A percentile compares a stretch with the other conserved stretches of the same genome.
Evolutionary conservation across 2,113 vertebrate species (phyloP).

Genomic region (Ictalurus punctatus): DNA sequence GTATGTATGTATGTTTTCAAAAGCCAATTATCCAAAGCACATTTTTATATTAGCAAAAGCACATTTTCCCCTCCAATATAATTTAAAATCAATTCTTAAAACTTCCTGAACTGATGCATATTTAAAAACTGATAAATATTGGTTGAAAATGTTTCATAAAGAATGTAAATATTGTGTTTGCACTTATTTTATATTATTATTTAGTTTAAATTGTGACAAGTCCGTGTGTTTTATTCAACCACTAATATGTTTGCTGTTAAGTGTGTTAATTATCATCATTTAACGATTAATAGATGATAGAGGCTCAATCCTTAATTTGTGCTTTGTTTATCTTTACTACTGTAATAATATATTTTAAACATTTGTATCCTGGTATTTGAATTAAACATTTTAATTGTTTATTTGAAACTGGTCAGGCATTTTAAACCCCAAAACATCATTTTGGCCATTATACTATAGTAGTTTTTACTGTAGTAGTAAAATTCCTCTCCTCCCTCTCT

Average conservation of each 20-base stretch:
- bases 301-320: background rate
- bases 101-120: background rate
- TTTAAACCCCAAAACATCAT: background rate
- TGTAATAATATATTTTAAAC: background rate
- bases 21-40: too few relatives aligned
- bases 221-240: background rate
- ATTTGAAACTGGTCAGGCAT: background rate
- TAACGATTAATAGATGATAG: background rate
- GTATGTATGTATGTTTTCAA: too few relatives aligned
- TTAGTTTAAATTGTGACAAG: background rate
- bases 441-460: background rate
- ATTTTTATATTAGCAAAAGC: background rate
- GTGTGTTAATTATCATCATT: background rate
- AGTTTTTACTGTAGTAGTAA: background rate
- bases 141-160: background rate
- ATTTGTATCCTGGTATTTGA: background rate
- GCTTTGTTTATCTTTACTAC: background rate
- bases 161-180: background rate
- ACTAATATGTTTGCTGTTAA: background rate
- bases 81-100: background rate
- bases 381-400: background rate
- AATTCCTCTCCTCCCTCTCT: slow-evolving; percentile 23
- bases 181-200: background rate
- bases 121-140: background rate
- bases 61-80: background rate